Conservation (phyloP, 2,113 vertebrate genomes). For the Grantiella picta region DNA sequence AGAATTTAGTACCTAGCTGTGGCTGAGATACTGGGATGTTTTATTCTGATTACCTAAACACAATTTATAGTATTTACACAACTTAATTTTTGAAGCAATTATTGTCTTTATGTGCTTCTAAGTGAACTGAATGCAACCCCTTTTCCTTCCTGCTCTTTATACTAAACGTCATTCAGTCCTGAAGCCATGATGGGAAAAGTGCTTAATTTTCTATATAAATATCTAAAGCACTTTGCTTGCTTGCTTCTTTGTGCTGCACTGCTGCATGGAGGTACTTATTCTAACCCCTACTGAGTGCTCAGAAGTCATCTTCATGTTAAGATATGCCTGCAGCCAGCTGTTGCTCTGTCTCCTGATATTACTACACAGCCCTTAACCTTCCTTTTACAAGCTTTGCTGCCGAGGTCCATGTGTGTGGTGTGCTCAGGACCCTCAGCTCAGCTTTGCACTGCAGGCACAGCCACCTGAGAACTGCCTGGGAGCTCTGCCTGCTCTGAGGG, state of each 20-base stretch:
- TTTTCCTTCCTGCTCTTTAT: not conserved
- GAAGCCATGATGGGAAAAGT: not conserved
- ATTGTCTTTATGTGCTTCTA: not conserved
- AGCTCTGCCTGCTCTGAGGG: not conserved
- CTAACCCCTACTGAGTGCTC: not conserved
- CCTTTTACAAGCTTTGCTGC: not conserved
- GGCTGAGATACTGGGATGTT: not conserved
- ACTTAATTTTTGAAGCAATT: not conserved
- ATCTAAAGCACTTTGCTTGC: not conserved
- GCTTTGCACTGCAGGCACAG: not conserved
- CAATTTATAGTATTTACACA: not conserved
- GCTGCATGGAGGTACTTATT: not conserved
- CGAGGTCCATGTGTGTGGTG: accelerated
- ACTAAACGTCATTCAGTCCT: not conserved
- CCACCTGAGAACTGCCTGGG: not conserved
- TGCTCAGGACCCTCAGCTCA: not conserved
- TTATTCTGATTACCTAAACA: not conserved
- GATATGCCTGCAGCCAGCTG: not conserved
- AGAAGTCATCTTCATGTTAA: not conserved
- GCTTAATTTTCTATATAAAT: conserved; percentile 6
- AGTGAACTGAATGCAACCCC: not conserved
- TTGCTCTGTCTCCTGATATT: not conserved
- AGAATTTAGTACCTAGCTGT: not conserved
- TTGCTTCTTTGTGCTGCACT: not conserved
- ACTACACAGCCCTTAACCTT: not conserved